Base-by-base conservation (phyloP, 2,113 vertebrate genomes). In the Alces alces region DNA sequence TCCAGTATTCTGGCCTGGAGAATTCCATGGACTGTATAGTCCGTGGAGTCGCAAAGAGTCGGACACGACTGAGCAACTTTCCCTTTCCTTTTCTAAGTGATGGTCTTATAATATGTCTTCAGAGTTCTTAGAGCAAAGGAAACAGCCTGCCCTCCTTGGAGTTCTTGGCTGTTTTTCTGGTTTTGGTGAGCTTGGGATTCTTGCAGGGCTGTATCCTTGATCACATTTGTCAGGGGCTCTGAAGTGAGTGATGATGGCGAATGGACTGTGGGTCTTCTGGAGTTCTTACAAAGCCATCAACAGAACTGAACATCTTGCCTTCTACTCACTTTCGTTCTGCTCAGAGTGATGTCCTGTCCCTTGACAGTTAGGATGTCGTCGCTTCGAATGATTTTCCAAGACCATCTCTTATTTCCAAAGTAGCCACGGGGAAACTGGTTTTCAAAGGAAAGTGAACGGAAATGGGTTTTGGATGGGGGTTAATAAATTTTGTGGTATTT, bases 91-190 rank as follows among this genome's bases (percentile, higher is more conserved):
- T 52, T 30, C 7, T 60, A 95, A 89, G 23, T 52, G 10, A 28
- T 4, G 33, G 50, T 36, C 55, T 36, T 84, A 50, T 70, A 36
- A 12, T 60, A 15, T 57, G 21, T 91, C 27, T 94, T 91, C 73
- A 30, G 19, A 43, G n/a, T n/a, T 91, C 39, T 66, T 78, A 30
- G 70, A 92, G 43, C 23, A 7, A 39, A 33, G 33, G 47, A 61
- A 50, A 80, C 54, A 66, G 6, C 10, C 14, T 88, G 3, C 36
- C 11, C 36, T 17, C 13, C 33, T 94, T 96, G 64, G 95, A 91
- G 88, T 90, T 80, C 58, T 73, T 86, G 85, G 54, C 50, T 73
- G 0, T 60, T 90, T 79, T 54, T 76, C 93, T 82, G 86, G 47
- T 70, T 97, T 88, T 6, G 11, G 66, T 45, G 36, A 39, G 50